Evolutionary conservation across 2,888 invertebrate genomes (phyloP), one percentile per base, ranked within the genome.

Genomic region (Onchidella celtica): DNA sequence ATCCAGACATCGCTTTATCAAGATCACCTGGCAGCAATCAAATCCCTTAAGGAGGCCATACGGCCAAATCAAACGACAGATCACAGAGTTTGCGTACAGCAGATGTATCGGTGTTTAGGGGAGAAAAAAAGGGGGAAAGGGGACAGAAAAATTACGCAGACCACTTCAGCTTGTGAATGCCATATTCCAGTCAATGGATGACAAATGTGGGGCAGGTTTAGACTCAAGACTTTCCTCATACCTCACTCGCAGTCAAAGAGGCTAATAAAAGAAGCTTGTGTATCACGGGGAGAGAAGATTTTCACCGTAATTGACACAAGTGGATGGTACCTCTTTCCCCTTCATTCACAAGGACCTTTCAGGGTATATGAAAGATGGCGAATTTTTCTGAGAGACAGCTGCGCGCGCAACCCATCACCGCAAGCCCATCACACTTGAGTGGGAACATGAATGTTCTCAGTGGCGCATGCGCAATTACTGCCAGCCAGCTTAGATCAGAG

Each of bases 401-500:
- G 78, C 78, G 78, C 70, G 70, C 78, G 78, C 78, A 61, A 59
- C 78, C 57, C 77, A 66, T 77, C 77, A 77, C 47, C 68, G 77
- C 77, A 55, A n/a, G 32, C 66, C 68, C 69, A 78, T 70, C 70
- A 78, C 40, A 69, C 78, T 78, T 70, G 61, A 78, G 78, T 36
- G 36, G 47, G 77, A 75, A 38, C 47, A 65, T 40, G 65, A 75
- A 65, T 34, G 32, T 77, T 57, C 57, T 68, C 68, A 9, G n/a
- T 55, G 66, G 77, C 77, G 77, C 77, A 77, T 77, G 77, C 77
- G 77, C 68, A 77, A 77, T 77, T 77, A 77, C 77, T 77, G 77
- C 68, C 68, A 77, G 77, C 77, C 57, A 77, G 38, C 68, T 68
- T 55, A 77, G 68, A 77, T 77, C 77, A 77, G 66, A 77, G 55